phyloP scores from a whole-genome alignment of 2,797 vertebrate species.

The Sebastes umbrosus region DNA sequence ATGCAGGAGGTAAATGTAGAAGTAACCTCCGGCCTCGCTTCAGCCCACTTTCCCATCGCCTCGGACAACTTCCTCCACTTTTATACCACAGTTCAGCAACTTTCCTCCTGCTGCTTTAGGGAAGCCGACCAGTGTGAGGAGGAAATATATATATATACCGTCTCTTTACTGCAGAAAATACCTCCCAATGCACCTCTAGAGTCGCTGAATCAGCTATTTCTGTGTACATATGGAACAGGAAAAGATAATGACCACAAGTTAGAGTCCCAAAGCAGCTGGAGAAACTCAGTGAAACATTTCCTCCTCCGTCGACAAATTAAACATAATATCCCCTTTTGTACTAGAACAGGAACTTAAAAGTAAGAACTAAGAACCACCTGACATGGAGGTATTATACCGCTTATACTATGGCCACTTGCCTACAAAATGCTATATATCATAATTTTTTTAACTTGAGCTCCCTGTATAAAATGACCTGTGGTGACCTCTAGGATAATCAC shows the following conservation, averaged over 20 bases:
- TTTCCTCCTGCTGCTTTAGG: not conserved
- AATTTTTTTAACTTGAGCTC: no score
- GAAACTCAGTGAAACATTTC: not conserved
- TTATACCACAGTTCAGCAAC: not conserved
- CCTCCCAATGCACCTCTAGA: not conserved
- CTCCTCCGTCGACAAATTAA: not conserved
- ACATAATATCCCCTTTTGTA: not conserved
- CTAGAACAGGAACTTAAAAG: not conserved
- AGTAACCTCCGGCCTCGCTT: constrained; percentile 28
- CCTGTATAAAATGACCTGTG: no score
- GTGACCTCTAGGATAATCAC: no score
- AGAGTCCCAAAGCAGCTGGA: not conserved
- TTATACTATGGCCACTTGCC: no score
- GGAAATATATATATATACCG: not conserved
- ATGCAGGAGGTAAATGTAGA: constrained; percentile 41
- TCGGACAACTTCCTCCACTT: not conserved
- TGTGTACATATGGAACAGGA: not conserved
- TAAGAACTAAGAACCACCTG: not conserved
- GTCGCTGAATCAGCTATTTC: constrained; percentile 11
- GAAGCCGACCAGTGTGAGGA: not conserved
- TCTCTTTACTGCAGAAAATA: not conserved
- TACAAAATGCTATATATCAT: no score
- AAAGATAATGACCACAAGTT: not conserved
- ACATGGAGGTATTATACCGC: no score
- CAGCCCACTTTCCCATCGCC: constrained; percentile 42